Evolutionary conservation across 2,113 vertebrate species (phyloP).

Genomic region (Lophotis ruficrista): DNA sequence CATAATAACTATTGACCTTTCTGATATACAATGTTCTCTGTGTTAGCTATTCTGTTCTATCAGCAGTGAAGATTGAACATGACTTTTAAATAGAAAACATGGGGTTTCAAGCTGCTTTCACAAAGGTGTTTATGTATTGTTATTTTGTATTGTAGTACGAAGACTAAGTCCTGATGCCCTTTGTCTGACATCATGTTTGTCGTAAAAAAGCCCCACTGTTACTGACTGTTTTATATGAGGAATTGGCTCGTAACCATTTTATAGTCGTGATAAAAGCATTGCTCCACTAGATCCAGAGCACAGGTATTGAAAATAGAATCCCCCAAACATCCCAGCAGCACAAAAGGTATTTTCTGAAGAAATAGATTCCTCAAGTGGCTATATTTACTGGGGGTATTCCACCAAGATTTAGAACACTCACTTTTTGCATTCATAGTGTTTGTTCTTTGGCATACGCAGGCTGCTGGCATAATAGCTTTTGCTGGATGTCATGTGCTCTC

Average conservation of each 20-base stretch:
- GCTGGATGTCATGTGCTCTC: slow-evolving; percentile 41
- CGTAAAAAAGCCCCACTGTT: slow-evolving; percentile 64
- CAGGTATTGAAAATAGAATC: slow-evolving; percentile 71
- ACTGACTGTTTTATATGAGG: slow-evolving; percentile 73
- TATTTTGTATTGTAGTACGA: slow-evolving; percentile 80
- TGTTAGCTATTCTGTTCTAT: slow-evolving; percentile 86
- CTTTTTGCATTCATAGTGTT: slow-evolving; percentile 48
- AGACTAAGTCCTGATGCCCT: slow-evolving; percentile 80
- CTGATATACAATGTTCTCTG: slow-evolving; percentile 84
- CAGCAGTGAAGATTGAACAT: slow-evolving; percentile 87
- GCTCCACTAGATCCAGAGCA: slow-evolving; percentile 65
- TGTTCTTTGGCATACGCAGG: neutral
- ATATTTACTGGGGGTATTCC: slow-evolving; percentile 66
- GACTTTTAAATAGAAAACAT: slow-evolving; percentile 88
- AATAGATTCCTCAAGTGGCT: slow-evolving; percentile 77
- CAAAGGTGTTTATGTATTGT: slow-evolving; percentile 84
- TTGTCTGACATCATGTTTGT: slow-evolving; percentile 81
- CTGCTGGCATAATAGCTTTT: slow-evolving; percentile 27
- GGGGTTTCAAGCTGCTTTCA: slow-evolving; percentile 81
- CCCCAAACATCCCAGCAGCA: slow-evolving; percentile 57
- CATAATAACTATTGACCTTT: slow-evolving; percentile 89
- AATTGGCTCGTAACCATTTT: slow-evolving; percentile 79
- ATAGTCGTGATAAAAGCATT: slow-evolving; percentile 75
- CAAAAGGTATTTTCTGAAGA: slow-evolving; percentile 69
- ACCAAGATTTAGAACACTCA: slow-evolving; percentile 66